Evolutionary conservation across 2,888 invertebrate genomes (phyloP), one percentile per base, ranked within the genome.

Genomic region (Exephanes ischioxanthus): DNA sequence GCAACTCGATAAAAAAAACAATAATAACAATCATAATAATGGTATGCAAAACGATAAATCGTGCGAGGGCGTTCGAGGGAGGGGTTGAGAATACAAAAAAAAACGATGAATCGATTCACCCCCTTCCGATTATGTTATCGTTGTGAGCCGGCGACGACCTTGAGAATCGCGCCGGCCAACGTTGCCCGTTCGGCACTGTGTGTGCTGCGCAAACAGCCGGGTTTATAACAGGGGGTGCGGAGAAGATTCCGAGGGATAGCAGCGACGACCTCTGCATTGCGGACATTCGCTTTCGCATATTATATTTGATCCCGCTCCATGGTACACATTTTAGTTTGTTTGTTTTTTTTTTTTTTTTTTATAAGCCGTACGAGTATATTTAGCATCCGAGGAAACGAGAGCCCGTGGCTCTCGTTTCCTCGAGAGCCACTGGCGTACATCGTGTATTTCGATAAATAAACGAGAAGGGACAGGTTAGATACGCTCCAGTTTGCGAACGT

Each of bases 201-300:
- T 73, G 78, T 45, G 61, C 41, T 63, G 30, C 63, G 66, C 80
- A 30, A 77, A 84, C 71, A 71, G 75, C n/a, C 30, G 63, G 48
- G 33, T 33, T 61, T 58, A 72, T 80, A 30, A 33, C 30, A 33
- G 63, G 51, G 71, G 51, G 75, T 61, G 71, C 51, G 82, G 78
- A 68, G 72, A 80, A 80, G 71, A 76, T 76, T 51, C 66, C 77
- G 83, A 80, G 73, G 66, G 53, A 82, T 30, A 58, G 77, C 70
- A 63, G 19, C 55, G 73, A 73, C 76, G 72, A 83, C 80, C 80
- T 83, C 85, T 80, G 85, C 85, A 85, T 85, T 85, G 85, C 85
- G 85, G 85, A 85, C 83, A 73, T 85, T 85, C 72, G 80, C 68
- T 76, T 73, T 72, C 48, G 58, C 71, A 45, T 66, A 68, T 51